Percentiles rank a stretch among this genome's conserved stretches.
These are phyloP conservation scores for Lonchura striata DNA, from an alignment of 2,113 vertebrate genomes.

Conservation along the genomic window DNA sequence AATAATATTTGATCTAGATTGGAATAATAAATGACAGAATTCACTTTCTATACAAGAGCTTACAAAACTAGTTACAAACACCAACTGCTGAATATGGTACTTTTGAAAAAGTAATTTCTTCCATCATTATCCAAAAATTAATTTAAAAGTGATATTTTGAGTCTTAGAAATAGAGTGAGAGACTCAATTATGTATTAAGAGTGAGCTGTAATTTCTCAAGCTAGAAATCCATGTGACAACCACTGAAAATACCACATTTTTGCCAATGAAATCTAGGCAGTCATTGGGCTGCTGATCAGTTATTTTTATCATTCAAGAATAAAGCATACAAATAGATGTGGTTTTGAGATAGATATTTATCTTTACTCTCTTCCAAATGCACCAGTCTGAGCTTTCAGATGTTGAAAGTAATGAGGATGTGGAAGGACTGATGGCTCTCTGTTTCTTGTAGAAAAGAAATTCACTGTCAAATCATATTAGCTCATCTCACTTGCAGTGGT, in stretches of 20 bases:
- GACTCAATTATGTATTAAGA: neutral
- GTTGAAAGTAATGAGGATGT: neutral
- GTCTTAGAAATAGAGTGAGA: neutral
- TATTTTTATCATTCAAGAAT: neutral
- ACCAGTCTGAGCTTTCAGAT: constrained; percentile 26
- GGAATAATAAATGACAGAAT: neutral
- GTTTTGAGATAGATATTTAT: neutral
- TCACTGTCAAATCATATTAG: constrained; percentile 45
- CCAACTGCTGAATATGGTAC: neutral
- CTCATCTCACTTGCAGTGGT: constrained; percentile 26
- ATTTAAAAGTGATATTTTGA: neutral
- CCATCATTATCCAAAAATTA: neutral
- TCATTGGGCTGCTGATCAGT: neutral
- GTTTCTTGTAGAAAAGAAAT: constrained; percentile 15
- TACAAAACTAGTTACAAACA: neutral
- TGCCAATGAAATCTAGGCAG: neutral
- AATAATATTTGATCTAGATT: neutral
- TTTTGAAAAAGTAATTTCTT: neutral
- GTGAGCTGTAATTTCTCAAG: neutral
- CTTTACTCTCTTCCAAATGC: neutral
- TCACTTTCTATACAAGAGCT: neutral
- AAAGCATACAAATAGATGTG: neutral
- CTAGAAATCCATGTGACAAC: neutral
- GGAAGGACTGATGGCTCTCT: neutral
- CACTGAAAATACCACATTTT: neutral